A percentile compares a stretch with the other conserved stretches of the same genome.
phyloP scores from a whole-genome alignment of 2,888 invertebrate species.

The Dolomedes plantarius region DNA sequence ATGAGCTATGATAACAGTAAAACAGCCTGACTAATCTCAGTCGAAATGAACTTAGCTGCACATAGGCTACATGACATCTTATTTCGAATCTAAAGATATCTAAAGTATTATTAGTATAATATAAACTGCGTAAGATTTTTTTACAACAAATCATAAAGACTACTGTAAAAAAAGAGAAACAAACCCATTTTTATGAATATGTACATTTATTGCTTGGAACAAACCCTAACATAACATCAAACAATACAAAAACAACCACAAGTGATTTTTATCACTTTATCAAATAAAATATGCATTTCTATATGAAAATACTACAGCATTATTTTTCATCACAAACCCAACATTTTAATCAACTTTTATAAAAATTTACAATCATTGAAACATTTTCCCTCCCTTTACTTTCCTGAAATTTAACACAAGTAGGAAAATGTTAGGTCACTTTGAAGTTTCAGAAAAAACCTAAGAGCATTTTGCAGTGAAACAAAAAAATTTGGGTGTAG shows the following conservation, averaged over 20 bases:
- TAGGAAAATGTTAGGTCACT: constrained; percentile 10
- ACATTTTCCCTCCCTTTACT: neutral
- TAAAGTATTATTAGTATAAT: too few species aligned
- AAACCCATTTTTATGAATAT: constrained; percentile 30
- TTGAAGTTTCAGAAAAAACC: neutral
- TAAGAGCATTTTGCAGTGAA: neutral
- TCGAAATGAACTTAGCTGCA: too few species aligned
- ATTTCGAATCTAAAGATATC: too few species aligned
- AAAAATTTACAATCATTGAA: constrained; percentile 10
- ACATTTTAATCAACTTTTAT: constrained; percentile 8
- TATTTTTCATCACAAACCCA: constrained; percentile 42
- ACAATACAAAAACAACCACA: constrained; percentile 54
- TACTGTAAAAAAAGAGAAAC: neutral
- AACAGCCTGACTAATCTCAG: too few species aligned
- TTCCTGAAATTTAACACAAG: constrained; percentile 15
- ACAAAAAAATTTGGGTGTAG: neutral
- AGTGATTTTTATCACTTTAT: constrained; percentile 32
- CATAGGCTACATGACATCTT: too few species aligned
- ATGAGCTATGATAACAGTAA: too few species aligned
- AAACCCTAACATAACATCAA: constrained; percentile 63
- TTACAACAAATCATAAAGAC: too few species aligned
- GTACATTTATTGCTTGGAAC: constrained; percentile 71
- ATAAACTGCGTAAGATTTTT: too few species aligned
- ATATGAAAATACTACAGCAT: constrained; percentile 54
- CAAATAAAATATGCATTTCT: constrained; percentile 47